Evolutionary conservation across 2,113 vertebrate genomes (phyloP).

Genomic region (Motacilla tschutschensis): DNA sequence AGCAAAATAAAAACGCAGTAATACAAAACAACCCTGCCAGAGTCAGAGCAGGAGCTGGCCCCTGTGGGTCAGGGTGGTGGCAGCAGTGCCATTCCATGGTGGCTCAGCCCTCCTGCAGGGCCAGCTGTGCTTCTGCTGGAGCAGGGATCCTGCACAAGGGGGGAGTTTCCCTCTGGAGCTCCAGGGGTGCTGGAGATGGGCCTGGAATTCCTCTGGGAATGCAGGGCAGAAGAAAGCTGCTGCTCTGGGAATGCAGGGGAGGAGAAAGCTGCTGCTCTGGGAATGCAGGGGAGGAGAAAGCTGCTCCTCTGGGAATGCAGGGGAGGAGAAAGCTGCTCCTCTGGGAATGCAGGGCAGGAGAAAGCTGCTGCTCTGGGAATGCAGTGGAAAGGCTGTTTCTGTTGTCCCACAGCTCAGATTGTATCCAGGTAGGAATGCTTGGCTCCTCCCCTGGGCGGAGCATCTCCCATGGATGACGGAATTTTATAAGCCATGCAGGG

Average conservation of each 20-base stretch:
- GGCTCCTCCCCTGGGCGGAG: not conserved
- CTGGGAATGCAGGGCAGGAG: too few species aligned
- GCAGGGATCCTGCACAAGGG: not conserved
- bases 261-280: too few species aligned
- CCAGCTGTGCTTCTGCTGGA: not conserved
- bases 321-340: too few species aligned
- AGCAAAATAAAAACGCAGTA: not conserved
- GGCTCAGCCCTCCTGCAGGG: not conserved
- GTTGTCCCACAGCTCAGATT: accelerated
- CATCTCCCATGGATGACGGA: not conserved
- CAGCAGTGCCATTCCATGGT: not conserved
- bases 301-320: too few species aligned
- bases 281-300: too few species aligned
- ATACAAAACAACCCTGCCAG: not conserved
- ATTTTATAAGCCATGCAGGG: not conserved
- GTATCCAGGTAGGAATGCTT: not conserved
- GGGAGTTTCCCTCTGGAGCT: not conserved
- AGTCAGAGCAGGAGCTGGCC: not conserved
- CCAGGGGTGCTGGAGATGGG: not conserved
- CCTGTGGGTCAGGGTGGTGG: not conserved
- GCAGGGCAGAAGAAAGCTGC: too few species aligned
- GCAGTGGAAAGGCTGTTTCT: too few species aligned
- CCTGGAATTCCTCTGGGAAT: too few species aligned
- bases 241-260: too few species aligned
- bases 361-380: too few species aligned